Base-by-base conservation (phyloP, 2,888 invertebrate species). In the Synanthedon tipuliformis region DNA sequence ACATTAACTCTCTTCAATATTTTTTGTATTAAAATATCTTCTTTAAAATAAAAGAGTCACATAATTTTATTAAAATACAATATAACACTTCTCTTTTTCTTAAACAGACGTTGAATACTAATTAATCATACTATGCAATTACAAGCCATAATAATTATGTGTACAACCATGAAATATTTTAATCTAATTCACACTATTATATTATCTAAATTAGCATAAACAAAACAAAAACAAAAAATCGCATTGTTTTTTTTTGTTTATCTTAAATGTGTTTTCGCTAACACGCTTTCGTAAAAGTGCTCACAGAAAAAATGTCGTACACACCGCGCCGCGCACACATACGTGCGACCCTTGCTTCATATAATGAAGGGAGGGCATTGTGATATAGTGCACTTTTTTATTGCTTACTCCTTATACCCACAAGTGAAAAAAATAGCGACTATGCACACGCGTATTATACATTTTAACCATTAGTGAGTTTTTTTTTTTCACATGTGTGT, bases 351-450 rank as follows among this genome's bases (percentile, higher is more conserved):
- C 85, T 75, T 73, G 69, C 73, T 75, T 73, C 80, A 74, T 70
- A 72, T 82, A 81, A 84, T 80, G 81, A 81, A 78, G 80, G 84
- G 83, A 80, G 84, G 82, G 79, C 72, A 76, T 71, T 65, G 76
- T 84, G 85, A 85, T 87, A 86, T 86, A 87, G 85, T 86, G 87
- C 85, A 83, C 77, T 86, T 87, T 87, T 87, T 87, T 87, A 85
- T 85, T 84, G 81, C 85, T 75, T 71, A 72, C 82, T 86, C 77
- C 81, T 81, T 78, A 78, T 81, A 84, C 83, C 81, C 85, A 83
- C 81, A 81, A 78, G 76, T 71, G 23, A 81, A 84, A 83, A 82
- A 82, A 80, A 78, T 63, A 69, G 72, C 64, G 63, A 68, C 79
- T 74, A 74, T 76, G 75, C 77, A 72, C 75, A 72, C 75, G 74